Evolutionary conservation across 2,888 invertebrate genomes (phyloP).

Genomic region (Periphyllus acericola): DNA sequence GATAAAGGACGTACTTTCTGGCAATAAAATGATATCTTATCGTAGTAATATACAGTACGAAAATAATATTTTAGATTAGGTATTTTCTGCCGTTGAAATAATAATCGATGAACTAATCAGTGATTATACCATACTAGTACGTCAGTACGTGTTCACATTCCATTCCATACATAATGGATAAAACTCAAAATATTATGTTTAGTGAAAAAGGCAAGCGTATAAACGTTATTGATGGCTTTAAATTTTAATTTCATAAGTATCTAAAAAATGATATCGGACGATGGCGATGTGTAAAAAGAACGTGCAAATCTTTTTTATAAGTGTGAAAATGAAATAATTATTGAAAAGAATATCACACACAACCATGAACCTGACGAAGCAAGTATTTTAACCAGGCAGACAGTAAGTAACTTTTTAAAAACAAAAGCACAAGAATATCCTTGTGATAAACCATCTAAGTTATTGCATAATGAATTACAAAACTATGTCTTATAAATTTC

Average conservation of each 20-base stretch:
- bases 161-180: too few species aligned
- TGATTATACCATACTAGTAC: too few species aligned
- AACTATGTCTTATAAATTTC: too few species aligned
- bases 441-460: constrained; percentile 14
- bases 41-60: too few species aligned
- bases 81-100: too few species aligned
- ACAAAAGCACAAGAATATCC: constrained; percentile 20
- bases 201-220: too few species aligned
- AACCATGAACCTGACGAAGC: neutral
- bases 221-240: neutral
- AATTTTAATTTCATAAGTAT: neutral
- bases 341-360: neutral
- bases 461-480: constrained; percentile 22
- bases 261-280: constrained; percentile 12
- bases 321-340: constrained; percentile 20
- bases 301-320: neutral
- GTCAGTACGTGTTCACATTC: too few species aligned
- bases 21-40: too few species aligned
- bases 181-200: too few species aligned
- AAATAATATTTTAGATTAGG: too few species aligned
- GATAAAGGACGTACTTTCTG: too few species aligned
- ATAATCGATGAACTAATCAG: too few species aligned
- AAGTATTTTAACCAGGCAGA: constrained; percentile 1
- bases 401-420: constrained; percentile 23
- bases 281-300: neutral